phyloP scores from a whole-genome alignment of 2,113 vertebrate genomes.

The Chiloscyllium plagiosum region DNA sequence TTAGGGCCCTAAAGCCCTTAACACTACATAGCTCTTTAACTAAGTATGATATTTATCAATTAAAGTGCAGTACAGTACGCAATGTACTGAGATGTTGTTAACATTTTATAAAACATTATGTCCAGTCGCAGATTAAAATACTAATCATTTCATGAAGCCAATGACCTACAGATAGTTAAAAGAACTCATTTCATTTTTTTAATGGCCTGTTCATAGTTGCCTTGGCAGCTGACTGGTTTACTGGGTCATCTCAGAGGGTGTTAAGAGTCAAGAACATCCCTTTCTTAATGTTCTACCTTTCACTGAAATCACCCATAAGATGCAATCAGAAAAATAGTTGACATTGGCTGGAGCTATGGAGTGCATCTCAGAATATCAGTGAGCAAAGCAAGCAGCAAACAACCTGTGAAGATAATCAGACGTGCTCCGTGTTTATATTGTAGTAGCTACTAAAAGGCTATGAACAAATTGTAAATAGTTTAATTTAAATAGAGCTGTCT shows the following conservation, averaged over 20 bases:
- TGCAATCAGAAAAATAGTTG: background rate
- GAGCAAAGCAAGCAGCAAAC: background rate
- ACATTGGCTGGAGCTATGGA: background rate
- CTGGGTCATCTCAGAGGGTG: background rate
- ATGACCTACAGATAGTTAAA: no score
- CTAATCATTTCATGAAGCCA: no score
- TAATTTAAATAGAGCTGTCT: background rate
- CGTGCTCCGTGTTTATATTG: background rate
- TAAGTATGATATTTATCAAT: no score
- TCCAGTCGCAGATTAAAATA: no score
- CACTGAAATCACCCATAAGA: background rate
- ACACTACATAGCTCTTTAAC: no score
- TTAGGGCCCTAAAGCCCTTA: no score
- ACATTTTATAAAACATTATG: no score
- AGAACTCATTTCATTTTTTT: no score
- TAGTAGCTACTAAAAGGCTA: background rate
- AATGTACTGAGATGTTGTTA: no score
- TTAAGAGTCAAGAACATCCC: no score
- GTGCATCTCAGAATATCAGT: background rate
- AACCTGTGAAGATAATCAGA: background rate
- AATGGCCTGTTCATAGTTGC: background rate
- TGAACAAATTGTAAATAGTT: background rate
- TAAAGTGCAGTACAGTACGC: no score
- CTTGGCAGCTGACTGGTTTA: background rate
- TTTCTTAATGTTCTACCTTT: background rate